phyloP scores from a whole-genome alignment of 2,888 invertebrate species.

The Chymomyza fuscimana region DNA sequence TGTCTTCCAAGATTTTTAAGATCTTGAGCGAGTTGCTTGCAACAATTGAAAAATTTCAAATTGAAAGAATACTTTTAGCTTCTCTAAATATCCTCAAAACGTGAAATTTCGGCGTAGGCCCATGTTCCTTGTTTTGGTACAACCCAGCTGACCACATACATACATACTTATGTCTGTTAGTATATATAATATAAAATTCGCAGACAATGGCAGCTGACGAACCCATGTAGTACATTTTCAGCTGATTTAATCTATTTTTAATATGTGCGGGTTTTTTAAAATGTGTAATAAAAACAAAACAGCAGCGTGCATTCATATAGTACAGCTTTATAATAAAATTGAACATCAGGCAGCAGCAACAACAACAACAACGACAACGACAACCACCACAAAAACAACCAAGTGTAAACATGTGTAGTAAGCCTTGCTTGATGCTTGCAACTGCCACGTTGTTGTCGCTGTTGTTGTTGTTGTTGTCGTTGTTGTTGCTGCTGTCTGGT shows the following conservation, averaged over 20 bases:
- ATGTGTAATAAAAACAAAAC: neutral
- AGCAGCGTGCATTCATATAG: neutral
- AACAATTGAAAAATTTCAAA: too few relatives aligned
- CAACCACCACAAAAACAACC: slow-evolving; percentile 33
- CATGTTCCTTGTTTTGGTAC: too few relatives aligned
- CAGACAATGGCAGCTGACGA: neutral
- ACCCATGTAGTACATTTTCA: slow-evolving; percentile 41
- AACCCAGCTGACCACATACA: too few relatives aligned
- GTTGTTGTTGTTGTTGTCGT: slow-evolving; percentile 28
- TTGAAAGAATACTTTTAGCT: too few relatives aligned
- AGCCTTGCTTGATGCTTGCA: slow-evolving; percentile 32
- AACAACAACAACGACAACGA: neutral
- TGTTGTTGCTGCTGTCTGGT: slow-evolving; percentile 56
- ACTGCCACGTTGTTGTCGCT: slow-evolving; percentile 26
- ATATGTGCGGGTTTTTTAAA: slow-evolving; percentile 35
- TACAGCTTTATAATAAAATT: slow-evolving; percentile 58
- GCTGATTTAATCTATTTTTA: slow-evolving; percentile 59
- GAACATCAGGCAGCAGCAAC: slow-evolving; percentile 48
- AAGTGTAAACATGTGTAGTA: slow-evolving; percentile 68
- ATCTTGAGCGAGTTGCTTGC: too few relatives aligned
- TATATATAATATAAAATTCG: too few relatives aligned
- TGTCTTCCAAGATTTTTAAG: too few relatives aligned
- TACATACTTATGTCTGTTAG: too few relatives aligned
- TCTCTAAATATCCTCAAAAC: too few relatives aligned
- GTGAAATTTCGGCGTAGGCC: too few relatives aligned